phyloP scores from a whole-genome alignment of 2,113 vertebrate species.

The Neopipo cinnamomea region DNA sequence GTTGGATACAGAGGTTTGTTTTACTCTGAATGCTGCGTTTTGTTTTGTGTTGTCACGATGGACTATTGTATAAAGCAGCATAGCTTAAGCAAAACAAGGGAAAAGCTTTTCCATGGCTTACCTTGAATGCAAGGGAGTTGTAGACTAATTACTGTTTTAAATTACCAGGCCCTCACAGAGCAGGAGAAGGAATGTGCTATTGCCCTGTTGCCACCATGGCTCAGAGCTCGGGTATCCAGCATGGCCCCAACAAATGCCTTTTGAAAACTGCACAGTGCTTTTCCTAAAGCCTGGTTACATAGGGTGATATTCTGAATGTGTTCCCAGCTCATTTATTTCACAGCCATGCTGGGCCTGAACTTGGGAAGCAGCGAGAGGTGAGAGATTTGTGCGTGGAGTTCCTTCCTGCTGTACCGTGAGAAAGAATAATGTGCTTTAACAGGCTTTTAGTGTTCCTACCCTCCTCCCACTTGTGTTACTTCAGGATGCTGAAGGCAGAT shows the following conservation, averaged over 20 bases:
- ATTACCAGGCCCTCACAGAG: not conserved
- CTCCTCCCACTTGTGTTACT: slow-evolving; percentile 58
- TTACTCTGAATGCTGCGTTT: not conserved
- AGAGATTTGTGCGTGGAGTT: not conserved
- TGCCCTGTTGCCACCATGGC: not conserved
- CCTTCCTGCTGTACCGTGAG: slow-evolving; percentile 18
- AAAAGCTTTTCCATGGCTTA: not conserved
- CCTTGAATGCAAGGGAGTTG: not conserved
- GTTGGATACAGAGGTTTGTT: not conserved
- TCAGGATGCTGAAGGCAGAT: slow-evolving; percentile 51
- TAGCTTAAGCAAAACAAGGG: not conserved
- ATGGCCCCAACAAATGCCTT: slow-evolving; percentile 1
- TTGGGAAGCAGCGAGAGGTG: not conserved
- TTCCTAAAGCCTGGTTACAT: not conserved
- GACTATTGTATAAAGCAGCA: not conserved
- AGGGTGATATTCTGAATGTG: not conserved
- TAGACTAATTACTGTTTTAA: not conserved
- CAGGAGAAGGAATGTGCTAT: not conserved
- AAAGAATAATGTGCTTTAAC: slow-evolving; percentile 19
- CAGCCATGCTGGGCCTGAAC: not conserved
- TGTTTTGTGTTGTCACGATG: not conserved
- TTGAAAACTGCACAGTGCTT: not conserved
- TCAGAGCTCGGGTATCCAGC: not conserved
- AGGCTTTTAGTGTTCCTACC: slow-evolving; percentile 39
- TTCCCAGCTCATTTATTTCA: not conserved